These are phyloP conservation scores for Agapornis canus DNA, from an alignment of 2,797 vertebrate species.

Conservation along the genomic window DNA sequence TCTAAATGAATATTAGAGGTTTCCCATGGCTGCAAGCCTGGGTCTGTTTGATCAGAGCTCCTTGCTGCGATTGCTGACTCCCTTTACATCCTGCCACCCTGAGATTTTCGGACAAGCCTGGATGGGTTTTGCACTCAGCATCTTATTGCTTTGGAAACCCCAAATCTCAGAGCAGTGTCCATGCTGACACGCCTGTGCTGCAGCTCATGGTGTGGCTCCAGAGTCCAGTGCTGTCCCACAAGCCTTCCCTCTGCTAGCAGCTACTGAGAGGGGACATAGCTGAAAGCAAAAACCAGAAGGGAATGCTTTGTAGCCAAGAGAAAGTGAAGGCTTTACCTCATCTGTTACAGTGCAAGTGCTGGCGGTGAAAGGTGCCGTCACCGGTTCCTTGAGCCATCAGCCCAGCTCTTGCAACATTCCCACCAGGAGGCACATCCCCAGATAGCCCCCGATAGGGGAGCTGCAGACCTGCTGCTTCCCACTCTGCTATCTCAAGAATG, in stretches of 20 bases:
- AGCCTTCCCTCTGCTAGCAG: neutral
- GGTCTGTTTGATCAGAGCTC: neutral
- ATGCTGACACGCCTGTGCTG: accelerated
- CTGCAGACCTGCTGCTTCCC: neutral
- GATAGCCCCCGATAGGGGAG: neutral
- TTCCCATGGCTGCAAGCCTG: neutral
- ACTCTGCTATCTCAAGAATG: conserved; percentile 58
- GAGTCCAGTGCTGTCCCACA: neutral
- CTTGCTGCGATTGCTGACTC: accelerated
- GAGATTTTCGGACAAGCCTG: neutral
- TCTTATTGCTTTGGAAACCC: neutral
- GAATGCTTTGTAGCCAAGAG: neutral
- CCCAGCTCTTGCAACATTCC: neutral
- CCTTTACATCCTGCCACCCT: neutral
- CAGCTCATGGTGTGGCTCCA: accelerated
- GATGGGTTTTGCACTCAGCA: neutral
- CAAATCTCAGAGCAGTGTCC: accelerated
- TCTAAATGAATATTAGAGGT: neutral
- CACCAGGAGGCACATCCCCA: conserved; percentile 22
- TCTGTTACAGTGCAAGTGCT: neutral
- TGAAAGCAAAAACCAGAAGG: neutral
- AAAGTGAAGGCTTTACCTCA: conserved; percentile 27
- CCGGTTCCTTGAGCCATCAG: conserved; percentile 28
- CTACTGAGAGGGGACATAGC: neutral
- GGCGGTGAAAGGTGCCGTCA: conserved; percentile 33